Percentiles rank a stretch among this genome's conserved stretches.
Conservation (phyloP, 2,888 invertebrate genomes). For the Thereva unica region DNA sequence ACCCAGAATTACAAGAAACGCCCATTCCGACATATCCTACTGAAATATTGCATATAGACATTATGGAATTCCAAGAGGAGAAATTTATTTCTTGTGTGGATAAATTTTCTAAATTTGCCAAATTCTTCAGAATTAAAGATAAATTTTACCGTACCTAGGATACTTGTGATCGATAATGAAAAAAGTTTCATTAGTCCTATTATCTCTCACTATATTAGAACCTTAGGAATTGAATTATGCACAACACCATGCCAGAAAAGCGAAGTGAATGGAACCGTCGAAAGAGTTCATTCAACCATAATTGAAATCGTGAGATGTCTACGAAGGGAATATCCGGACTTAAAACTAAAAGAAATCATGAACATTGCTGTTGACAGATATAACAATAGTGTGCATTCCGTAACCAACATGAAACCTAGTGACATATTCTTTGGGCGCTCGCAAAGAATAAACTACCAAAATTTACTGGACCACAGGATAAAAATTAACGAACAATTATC, state of each 20-base stretch:
- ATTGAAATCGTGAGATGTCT: conserved; percentile 32
- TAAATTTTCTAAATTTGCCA: conserved; percentile 27
- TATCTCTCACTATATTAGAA: conserved; percentile 12
- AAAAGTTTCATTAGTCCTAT: conserved; percentile 23
- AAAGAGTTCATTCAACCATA: conserved; percentile 34
- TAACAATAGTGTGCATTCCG: conserved; percentile 20
- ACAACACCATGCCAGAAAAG: conserved; percentile 6
- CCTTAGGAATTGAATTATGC: conserved; percentile 22
- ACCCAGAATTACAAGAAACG: background rate
- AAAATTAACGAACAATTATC: conserved; percentile 18
- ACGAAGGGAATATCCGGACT: background rate
- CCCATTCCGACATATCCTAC: background rate
- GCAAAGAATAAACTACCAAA: conserved; percentile 23
- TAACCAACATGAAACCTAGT: conserved; percentile 20
- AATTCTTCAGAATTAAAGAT: conserved; percentile 18
- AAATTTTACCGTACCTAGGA: conserved; percentile 19
- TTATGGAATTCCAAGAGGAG: conserved; percentile 5
- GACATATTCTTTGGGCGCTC: conserved; percentile 20
- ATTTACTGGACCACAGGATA: conserved; percentile 1
- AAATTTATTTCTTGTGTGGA: conserved; percentile 20
- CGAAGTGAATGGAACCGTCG: conserved; percentile 33
- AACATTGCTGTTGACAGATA: conserved; percentile 24
- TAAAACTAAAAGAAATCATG: conserved; percentile 13
- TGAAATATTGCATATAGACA: conserved; percentile 1
- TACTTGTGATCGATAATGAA: conserved; percentile 21